Base-by-base conservation (phyloP, 2,888 invertebrate species). In the Carterocephalus palaemon region DNA sequence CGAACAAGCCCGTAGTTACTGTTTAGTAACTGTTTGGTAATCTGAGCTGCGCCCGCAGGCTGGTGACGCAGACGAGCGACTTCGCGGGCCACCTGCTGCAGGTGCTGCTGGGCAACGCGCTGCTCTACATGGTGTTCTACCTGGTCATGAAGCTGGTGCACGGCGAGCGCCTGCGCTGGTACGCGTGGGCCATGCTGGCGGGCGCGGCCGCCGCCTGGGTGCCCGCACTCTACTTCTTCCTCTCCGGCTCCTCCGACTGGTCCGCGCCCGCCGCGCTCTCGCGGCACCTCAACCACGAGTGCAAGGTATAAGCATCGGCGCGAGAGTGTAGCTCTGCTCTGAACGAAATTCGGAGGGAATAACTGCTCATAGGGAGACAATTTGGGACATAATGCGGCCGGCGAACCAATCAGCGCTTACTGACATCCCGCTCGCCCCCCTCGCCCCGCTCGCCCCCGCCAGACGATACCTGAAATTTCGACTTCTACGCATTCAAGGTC, bases 121-220 rank as follows among this genome's bases (percentile, higher is more conserved):
- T 95, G 57, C 80, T 96, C 52, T 94, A 96, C 79, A 91, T 92
- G 59, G 75, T 90, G 54, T 95, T 94, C 82, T 97, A 96, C 80
- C 91, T 96, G 46, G 71, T 90, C 39, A 95, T 96, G 95, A 97
- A 97, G 91, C 72, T 92, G 56, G 83, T 91, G 46, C 89, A 92
- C 66, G 86, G 89, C 58, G 95, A 96, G 79, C 88, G 87, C 13
- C 71, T 69, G 64, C 81, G 84, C 60, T 81, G 83, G 56, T 90
- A 93, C 69, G 89, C 93, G 0, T 75, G 90, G 64, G 67, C 90
- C 46, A 92, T 92, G 72, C 89, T 95, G 46, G 60, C 88, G 6
- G 75, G 91, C 23, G 91, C 94, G 6, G 72, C 89, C 19, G 61
- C 89, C 2, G 88, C 91, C 33, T 96, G 96, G 92, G 85, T 72